phyloP scores from a whole-genome alignment of 2,888 invertebrate genomes.

The Glaucopsyche alexis region DNA sequence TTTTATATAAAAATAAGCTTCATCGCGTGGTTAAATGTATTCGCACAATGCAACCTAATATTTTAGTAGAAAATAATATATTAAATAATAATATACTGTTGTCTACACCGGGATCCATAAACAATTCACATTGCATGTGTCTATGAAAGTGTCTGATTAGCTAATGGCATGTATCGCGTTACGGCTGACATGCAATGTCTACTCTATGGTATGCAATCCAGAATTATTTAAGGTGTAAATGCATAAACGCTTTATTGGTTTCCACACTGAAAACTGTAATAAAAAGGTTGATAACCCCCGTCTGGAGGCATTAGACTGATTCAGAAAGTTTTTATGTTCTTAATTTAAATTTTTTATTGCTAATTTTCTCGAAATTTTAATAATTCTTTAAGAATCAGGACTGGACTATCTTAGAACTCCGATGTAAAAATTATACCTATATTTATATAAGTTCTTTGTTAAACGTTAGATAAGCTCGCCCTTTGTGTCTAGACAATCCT shows the following conservation, averaged over 20 bases:
- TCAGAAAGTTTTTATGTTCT: background rate
- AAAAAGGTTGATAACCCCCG: slow-evolving; percentile 11
- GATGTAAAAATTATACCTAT: background rate
- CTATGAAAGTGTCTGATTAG: slow-evolving; percentile 35
- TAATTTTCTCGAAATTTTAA: background rate
- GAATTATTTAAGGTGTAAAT: slow-evolving; percentile 7
- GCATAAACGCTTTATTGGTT: slow-evolving; percentile 14
- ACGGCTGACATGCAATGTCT: slow-evolving; percentile 35
- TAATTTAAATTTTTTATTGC: background rate
- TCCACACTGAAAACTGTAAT: background rate
- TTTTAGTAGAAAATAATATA: background rate
- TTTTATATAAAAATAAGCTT: no score
- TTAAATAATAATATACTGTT: background rate
- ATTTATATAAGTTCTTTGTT: slow-evolving; percentile 8
- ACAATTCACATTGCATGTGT: slow-evolving; percentile 32
- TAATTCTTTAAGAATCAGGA: background rate
- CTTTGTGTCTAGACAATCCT: slow-evolving; percentile 20
- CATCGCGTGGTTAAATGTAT: background rate
- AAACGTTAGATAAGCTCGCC: slow-evolving; percentile 20
- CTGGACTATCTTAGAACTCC: background rate
- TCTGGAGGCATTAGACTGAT: background rate
- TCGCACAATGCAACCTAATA: background rate
- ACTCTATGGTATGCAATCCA: slow-evolving; percentile 1
- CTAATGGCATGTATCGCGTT: slow-evolving; percentile 37
- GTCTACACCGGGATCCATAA: slow-evolving; percentile 3